Evolutionary conservation across 2,888 invertebrate genomes (phyloP).

Genomic region (Phyllotreta striolata): DNA sequence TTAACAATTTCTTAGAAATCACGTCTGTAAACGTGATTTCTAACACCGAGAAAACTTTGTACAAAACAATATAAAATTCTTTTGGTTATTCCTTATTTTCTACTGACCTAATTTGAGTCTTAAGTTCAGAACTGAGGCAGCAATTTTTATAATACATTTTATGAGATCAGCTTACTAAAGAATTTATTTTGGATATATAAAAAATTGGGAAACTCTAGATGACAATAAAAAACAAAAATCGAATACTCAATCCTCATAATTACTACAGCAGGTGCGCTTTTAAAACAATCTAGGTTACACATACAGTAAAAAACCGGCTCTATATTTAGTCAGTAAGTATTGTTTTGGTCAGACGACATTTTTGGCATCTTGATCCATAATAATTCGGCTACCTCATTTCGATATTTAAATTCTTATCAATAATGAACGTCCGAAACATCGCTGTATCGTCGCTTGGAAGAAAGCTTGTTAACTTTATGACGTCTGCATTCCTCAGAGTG

Average conservation of each 20-base stretch:
- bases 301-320: constrained; percentile 1
- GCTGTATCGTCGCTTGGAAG: background rate
- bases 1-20: constrained; percentile 6
- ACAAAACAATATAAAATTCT: constrained; percentile 9
- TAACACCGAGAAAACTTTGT: constrained; percentile 7
- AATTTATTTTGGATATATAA: too few relatives aligned
- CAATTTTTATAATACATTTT: too few relatives aligned
- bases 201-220: too few relatives aligned
- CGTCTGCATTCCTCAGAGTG: background rate
- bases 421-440: constrained; percentile 15
- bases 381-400: constrained; percentile 28
- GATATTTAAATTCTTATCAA: constrained; percentile 23
- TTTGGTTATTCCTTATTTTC: background rate
- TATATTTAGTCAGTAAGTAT: background rate
- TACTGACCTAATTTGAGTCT: background rate
- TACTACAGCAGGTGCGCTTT: too few relatives aligned
- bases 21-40: constrained; percentile 9
- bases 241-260: too few relatives aligned
- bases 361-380: constrained; percentile 18
- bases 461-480: constrained; percentile 13
- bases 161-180: too few relatives aligned
- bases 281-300: constrained; percentile 13
- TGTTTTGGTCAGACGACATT: constrained; percentile 26
- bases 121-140: too few relatives aligned
- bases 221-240: too few relatives aligned